Percentiles rank a stretch among this genome's conserved stretches.
phyloP scores from a whole-genome alignment of 2,113 vertebrate species.

The Heterotis niloticus region DNA sequence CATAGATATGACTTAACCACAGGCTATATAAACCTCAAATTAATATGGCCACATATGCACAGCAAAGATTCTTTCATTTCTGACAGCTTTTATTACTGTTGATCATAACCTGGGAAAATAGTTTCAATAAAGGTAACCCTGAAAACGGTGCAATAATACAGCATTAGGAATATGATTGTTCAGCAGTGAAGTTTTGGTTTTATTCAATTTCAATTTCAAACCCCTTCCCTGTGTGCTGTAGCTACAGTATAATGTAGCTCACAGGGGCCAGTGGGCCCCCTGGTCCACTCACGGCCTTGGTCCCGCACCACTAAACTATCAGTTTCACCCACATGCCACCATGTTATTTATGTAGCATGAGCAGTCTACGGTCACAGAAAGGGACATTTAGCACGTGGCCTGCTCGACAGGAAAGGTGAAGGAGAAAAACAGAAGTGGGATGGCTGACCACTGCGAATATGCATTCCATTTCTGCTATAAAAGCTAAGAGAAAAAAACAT shows the following conservation, averaged over 20 bases:
- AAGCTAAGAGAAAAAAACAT: neutral
- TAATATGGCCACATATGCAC: neutral
- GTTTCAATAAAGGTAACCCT: too few relatives aligned
- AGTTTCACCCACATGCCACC: neutral
- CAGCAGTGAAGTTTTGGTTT: too few relatives aligned
- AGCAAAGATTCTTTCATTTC: too few relatives aligned
- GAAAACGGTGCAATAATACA: too few relatives aligned
- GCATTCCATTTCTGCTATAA: constrained; percentile 5
- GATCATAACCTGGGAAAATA: too few relatives aligned
- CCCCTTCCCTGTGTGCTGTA: neutral
- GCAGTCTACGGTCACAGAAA: too few relatives aligned
- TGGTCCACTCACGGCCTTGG: neutral
- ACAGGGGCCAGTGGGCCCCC: neutral
- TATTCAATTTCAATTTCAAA: neutral
- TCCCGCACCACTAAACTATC: too few relatives aligned
- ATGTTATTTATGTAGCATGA: constrained; percentile 5
- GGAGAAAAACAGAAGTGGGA: constrained; percentile 9
- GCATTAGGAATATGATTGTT: too few relatives aligned
- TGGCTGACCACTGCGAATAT: constrained; percentile 3
- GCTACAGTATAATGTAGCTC: neutral
- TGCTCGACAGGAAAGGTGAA: neutral
- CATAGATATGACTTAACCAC: too few relatives aligned
- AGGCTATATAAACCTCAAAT: neutral
- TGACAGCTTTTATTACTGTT: too few relatives aligned
- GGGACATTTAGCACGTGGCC: constrained; percentile 13